Evolutionary conservation across 2,113 vertebrate species (phyloP).

Genomic region (Eclectus roratus): DNA sequence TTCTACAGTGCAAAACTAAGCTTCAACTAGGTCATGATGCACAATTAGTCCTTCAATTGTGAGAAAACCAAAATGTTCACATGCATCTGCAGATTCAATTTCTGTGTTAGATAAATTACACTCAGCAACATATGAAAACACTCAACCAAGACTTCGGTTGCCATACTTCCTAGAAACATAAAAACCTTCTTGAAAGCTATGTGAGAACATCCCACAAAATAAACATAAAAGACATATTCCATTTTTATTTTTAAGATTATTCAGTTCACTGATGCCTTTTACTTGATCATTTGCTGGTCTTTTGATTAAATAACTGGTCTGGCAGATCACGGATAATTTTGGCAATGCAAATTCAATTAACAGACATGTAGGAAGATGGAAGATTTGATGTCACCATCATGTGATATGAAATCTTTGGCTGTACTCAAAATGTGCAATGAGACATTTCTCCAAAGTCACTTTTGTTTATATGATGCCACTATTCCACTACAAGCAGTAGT

Average conservation of each 20-base stretch:
- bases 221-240: background rate
- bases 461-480: background rate
- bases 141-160: background rate
- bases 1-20: background rate
- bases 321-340: background rate
- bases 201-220: background rate
- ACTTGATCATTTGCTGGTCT: background rate
- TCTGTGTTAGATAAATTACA: background rate
- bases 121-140: background rate
- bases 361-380: background rate
- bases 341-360: background rate
- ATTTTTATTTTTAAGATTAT: background rate
- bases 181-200: background rate
- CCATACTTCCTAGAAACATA: background rate
- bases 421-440: background rate
- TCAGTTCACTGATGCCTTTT: background rate
- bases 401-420: background rate
- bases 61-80: background rate
- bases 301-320: background rate
- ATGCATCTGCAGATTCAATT: background rate
- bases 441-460: background rate
- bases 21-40: background rate
- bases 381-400: background rate
- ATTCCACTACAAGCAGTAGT: background rate
- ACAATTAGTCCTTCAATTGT: background rate